phyloP scores from a whole-genome alignment of 2,888 invertebrate genomes.

The Malthinus seriepunctatus region DNA sequence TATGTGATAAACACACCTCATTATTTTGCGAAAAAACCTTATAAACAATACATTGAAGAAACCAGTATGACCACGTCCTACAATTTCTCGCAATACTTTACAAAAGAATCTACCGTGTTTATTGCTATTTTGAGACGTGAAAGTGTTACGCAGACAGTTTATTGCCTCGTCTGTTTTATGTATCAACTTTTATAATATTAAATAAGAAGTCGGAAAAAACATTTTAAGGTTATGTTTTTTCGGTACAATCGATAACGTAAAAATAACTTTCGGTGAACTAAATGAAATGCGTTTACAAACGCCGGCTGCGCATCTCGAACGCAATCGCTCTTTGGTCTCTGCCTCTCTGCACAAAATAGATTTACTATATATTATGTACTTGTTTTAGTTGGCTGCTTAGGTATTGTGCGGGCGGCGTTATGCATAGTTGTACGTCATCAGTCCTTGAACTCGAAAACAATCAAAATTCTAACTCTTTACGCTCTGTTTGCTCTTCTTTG shows the following conservation, averaged over 20 bases:
- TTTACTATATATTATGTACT: neutral
- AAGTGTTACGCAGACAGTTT: conserved; percentile 25
- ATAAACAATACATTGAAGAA: neutral
- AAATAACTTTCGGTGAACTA: neutral
- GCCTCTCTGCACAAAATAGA: conserved; percentile 7
- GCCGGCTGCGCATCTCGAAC: too few relatives aligned
- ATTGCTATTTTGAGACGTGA: conserved; percentile 18
- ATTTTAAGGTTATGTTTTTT: neutral
- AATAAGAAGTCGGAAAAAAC: neutral
- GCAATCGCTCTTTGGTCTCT: neutral
- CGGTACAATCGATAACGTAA: neutral
- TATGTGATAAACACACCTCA: too few relatives aligned
- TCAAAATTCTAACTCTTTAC: conserved; percentile 25
- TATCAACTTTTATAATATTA: conserved; percentile 2
- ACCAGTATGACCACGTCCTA: neutral
- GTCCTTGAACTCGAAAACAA: conserved; percentile 43
- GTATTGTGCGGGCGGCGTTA: conserved; percentile 26
- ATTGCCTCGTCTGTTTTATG: conserved; percentile 11
- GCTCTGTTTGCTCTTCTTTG: conserved; percentile 20
- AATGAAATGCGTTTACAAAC: neutral
- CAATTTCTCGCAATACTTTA: conserved; percentile 1
- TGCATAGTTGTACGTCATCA: conserved; percentile 38
- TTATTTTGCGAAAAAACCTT: too few relatives aligned
- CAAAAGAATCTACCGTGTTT: conserved; percentile 12
- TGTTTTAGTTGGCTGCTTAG: neutral